phyloP scores from a whole-genome alignment of 1,140 invertebrate genomes.

The Nasonia vitripennis region DNA sequence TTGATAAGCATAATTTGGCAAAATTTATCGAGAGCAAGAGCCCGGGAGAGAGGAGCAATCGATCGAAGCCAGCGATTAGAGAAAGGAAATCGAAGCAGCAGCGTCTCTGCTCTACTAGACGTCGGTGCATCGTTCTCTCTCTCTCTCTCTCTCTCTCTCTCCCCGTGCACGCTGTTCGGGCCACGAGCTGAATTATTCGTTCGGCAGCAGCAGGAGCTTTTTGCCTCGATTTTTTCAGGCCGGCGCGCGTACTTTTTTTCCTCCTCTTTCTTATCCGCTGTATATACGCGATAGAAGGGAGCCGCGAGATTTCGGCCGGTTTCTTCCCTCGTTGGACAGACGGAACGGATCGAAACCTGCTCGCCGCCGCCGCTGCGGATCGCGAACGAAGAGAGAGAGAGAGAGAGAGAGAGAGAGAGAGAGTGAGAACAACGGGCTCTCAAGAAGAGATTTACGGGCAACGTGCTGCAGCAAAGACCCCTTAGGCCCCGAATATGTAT shows the following conservation, averaged over 20 bases:
- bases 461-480: conserved; percentile 32
- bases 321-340: conserved; percentile 54
- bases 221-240: conserved; percentile 45
- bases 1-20: conserved; percentile 31
- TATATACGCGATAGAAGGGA: conserved; percentile 40
- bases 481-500: conserved; percentile 36
- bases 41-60: not conserved
- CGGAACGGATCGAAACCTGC: conserved; percentile 60
- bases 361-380: conserved; percentile 43
- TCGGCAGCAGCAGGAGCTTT: conserved; percentile 41
- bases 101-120: conserved; percentile 16
- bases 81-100: conserved; percentile 9
- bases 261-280: conserved; percentile 36
- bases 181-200: conserved; percentile 45
- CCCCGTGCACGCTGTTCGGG: not conserved
- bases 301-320: conserved; percentile 57
- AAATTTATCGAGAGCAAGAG: conserved; percentile 30
- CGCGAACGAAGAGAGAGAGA: conserved; percentile 43
- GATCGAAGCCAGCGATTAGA: conserved; percentile 41
- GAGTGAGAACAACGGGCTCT: conserved; percentile 58
- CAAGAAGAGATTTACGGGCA: conserved; percentile 58
- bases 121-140: conserved; percentile 6
- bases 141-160: not conserved
- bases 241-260: conserved; percentile 27
- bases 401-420: conserved; percentile 53